Base-by-base conservation (phyloP, 1,140 invertebrate genomes). In the Chlorops oryzae region DNA sequence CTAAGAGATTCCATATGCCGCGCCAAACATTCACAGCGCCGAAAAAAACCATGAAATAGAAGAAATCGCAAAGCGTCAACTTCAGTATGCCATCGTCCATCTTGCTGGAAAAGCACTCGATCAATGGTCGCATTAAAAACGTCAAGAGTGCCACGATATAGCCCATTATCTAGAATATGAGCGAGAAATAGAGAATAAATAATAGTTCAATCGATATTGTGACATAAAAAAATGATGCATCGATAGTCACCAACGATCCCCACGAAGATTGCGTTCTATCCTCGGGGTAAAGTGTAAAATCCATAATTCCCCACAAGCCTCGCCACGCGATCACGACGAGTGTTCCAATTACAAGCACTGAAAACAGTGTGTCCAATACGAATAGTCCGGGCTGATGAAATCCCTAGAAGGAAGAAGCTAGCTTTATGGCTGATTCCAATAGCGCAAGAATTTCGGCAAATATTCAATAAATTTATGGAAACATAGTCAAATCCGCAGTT, bases 301-400 rank as follows among this genome's bases (percentile, higher is more conserved):
- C 90, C 38, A 91, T 75, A 35, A 91, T 73, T 6, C 81, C 81
- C 88, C 89, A 93, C 18, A 82, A 77, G 24, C 90, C 89, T 61
- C 89, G 76, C 90, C 90, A 93, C 10, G 89, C 87, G 62, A 89
- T 87, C 1, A 92, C 87, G 21, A 92, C 87, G 47, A 92, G 75
- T 0, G 85, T 87, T 2, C 89, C 88, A 40, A 91, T 82, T 20
- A 92, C 79, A 35, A 85, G 78, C 27, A 92, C 87, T 17, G 87
- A 90, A 73, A 92, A 90, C 37, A 89, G 73, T 63, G 87, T 89
- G 75, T 93, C 90, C 63, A 91, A 66, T 42, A 90, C 78, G 74
- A 89, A 91, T 25, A 88, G 72, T 23, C 79, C 78, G 56, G 81
- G 81, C 72, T 87, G 79, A 72, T 80, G 76, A 59, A 80, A 79